These are phyloP conservation scores for Pangasius macronema DNA, from an alignment of 2,797 vertebrate species.

Conservation along the genomic window DNA sequence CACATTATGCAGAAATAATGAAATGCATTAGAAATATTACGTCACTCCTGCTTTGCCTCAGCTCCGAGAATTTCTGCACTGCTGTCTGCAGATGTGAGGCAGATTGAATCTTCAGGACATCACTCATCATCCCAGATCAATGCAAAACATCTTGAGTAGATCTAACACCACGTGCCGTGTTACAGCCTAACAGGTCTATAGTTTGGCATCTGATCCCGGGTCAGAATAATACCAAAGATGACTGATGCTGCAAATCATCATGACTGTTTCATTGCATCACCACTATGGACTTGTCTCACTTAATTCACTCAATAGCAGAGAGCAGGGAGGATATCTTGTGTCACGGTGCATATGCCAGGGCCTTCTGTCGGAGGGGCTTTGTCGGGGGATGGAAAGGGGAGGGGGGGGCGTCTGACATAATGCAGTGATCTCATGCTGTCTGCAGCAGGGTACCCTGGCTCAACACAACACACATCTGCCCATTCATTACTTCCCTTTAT, in stretches of 20 bases:
- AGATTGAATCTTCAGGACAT: background rate
- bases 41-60: background rate
- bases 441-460: background rate
- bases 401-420: constrained; percentile 22
- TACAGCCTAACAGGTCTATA: background rate
- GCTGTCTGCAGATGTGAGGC: background rate
- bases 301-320: constrained; percentile 33
- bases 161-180: background rate
- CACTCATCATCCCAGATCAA: background rate
- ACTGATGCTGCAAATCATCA: background rate
- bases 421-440: constrained; percentile 21
- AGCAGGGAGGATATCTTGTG: constrained; percentile 12
- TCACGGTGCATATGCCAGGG: constrained; percentile 26
- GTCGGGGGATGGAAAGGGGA: background rate
- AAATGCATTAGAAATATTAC: background rate
- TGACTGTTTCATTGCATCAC: constrained; percentile 8
- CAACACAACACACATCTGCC: background rate
- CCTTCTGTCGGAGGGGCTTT: constrained; percentile 27
- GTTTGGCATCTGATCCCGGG: background rate
- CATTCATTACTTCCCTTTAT: constrained; percentile 11
- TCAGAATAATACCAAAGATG: background rate
- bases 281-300: background rate
- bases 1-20: background rate
- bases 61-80: background rate
- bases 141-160: background rate